Evolutionary conservation across 1,140 invertebrate species (phyloP).

Genomic region (Oryzaephilus surinamensis): DNA sequence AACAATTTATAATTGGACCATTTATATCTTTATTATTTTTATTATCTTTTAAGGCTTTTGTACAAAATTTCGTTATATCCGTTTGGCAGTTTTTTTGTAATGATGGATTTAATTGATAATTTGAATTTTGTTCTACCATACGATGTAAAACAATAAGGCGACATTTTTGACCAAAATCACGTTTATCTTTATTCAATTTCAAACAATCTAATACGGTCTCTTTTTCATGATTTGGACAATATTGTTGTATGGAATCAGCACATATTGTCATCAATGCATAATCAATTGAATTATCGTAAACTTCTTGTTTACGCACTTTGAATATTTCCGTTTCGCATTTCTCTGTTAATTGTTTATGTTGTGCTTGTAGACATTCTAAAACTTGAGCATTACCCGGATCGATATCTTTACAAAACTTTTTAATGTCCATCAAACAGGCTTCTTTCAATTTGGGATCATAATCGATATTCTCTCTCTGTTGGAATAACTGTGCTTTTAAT

Average conservation of each 20-base stretch:
- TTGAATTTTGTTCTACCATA: constrained; percentile 85
- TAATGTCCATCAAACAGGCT: constrained; percentile 68
- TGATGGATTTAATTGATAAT: constrained; percentile 84
- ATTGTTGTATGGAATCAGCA: constrained; percentile 71
- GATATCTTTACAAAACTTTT: constrained; percentile 57
- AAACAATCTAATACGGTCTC: constrained; percentile 61
- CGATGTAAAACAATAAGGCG: constrained; percentile 74
- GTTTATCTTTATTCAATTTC: constrained; percentile 67
- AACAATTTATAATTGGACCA: constrained; percentile 52
- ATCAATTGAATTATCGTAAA: constrained; percentile 74
- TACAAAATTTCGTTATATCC: constrained; percentile 65
- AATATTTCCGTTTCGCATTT: constrained; percentile 73
- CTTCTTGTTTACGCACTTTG: constrained; percentile 73
- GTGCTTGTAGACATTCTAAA: constrained; percentile 74
- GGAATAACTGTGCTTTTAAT: constrained; percentile 76
- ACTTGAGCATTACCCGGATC: constrained; percentile 69
- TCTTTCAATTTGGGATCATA: constrained; percentile 71
- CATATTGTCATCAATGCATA: constrained; percentile 74
- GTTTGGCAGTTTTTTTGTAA: constrained; percentile 65
- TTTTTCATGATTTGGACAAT: constrained; percentile 59
- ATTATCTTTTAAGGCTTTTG: constrained; percentile 17
- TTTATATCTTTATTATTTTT: constrained; percentile 40
- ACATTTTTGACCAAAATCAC: constrained; percentile 76
- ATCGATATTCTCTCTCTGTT: constrained; percentile 75
- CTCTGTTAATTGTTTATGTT: constrained; percentile 52